Percentiles rank a stretch among this genome's conserved stretches.
Conservation (phyloP, 2,113 vertebrate genomes). For the Sialia sialis region DNA sequence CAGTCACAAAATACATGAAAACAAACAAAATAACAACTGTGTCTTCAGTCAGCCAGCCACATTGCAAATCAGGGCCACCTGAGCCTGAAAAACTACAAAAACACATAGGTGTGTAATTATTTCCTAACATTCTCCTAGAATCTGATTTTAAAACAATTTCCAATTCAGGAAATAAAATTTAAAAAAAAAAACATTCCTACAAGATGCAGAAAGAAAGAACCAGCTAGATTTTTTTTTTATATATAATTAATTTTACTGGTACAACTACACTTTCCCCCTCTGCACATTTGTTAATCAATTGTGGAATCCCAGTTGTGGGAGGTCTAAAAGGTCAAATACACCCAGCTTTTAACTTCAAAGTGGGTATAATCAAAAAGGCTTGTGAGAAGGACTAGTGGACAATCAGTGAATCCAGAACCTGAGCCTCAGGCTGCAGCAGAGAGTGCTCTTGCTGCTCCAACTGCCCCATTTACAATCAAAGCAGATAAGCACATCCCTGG, state of each 20-base stretch:
- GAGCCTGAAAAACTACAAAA: not conserved
- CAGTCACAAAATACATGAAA: not conserved
- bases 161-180: not conserved
- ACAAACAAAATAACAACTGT: not conserved
- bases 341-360: slow-evolving; percentile 27
- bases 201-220: not conserved
- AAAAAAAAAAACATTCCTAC: not conserved
- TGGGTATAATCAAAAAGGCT: not conserved
- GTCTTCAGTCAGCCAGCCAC: not conserved
- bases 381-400: not conserved
- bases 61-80: not conserved
- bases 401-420: not conserved
- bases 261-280: not conserved
- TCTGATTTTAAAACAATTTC: not conserved
- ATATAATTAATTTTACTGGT: not conserved
- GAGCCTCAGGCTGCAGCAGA: not conserved
- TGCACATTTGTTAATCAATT: not conserved
- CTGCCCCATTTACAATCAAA: not conserved
- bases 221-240: not conserved
- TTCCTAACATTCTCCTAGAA: not conserved
- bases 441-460: not conserved
- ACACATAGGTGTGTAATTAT: not conserved
- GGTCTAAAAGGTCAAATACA: slow-evolving; percentile 18
- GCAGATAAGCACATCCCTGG: not conserved
- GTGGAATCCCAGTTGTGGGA: not conserved